Conservation (phyloP, 2,888 invertebrate species). For the Andrena praecox region DNA sequence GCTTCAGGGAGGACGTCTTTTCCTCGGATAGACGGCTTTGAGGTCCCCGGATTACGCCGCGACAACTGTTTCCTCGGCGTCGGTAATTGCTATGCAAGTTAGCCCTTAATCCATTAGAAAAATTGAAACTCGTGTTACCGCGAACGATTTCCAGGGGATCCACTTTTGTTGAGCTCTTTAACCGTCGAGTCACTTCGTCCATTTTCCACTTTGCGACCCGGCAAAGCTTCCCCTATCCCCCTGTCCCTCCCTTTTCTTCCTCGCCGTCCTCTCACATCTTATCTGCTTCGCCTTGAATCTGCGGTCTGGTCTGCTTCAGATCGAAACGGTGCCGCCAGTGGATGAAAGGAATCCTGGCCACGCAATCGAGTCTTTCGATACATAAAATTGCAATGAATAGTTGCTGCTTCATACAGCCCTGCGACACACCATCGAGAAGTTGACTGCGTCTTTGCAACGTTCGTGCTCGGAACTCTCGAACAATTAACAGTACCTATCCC, state of each 20-base stretch:
- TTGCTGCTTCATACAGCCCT: constrained; percentile 13
- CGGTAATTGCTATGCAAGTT: constrained; percentile 41
- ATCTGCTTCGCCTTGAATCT: constrained; percentile 57
- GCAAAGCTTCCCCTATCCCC: constrained; percentile 47
- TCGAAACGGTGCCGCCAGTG: constrained; percentile 42
- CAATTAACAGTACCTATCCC: too few species aligned
- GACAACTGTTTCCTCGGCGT: constrained; percentile 17
- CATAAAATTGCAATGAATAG: constrained; percentile 32
- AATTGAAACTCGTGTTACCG: constrained; percentile 43
- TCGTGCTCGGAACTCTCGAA: too few species aligned
- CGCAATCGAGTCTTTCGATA: constrained; percentile 41
- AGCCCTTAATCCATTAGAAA: constrained; percentile 53
- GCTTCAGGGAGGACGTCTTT: not conserved
- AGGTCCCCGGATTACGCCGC: constrained; percentile 1
- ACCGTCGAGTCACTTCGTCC: constrained; percentile 62
- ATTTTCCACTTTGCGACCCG: constrained; percentile 69
- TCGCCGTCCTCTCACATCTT: constrained; percentile 36
- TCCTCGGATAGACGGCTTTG: not conserved
- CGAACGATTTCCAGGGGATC: constrained; percentile 33
- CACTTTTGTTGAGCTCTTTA: constrained; percentile 61
- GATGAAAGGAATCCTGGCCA: constrained; percentile 45
- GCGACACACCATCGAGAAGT: constrained; percentile 6
- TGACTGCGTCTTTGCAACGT: not conserved
- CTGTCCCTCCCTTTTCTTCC: constrained; percentile 52
- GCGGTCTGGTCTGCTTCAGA: constrained; percentile 15